Percentiles rank a stretch among this genome's conserved stretches.
These are phyloP conservation scores for Grammomys surdaster DNA, from an alignment of 2,113 vertebrate species.

Conservation along the genomic window DNA sequence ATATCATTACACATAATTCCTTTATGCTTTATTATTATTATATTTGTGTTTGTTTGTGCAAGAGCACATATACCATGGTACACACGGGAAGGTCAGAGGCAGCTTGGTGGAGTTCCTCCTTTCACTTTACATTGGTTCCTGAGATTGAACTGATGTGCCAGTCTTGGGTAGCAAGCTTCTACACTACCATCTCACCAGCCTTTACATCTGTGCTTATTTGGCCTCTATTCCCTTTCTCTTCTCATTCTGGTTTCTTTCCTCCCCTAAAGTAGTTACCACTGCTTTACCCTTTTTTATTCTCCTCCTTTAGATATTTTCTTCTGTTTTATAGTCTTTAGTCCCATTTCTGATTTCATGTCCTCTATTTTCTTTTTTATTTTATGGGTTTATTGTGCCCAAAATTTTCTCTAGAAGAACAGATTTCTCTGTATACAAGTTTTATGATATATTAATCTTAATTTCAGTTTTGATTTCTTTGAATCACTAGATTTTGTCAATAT, in stretches of 20 bases:
- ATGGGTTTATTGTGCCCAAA: neutral
- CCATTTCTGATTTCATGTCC: neutral
- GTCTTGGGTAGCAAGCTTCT: neutral
- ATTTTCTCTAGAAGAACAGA: neutral
- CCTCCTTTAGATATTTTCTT: neutral
- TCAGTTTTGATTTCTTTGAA: constrained; percentile 17
- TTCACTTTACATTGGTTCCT: neutral
- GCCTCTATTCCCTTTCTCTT: neutral
- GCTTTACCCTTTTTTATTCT: neutral
- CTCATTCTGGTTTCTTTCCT: neutral
- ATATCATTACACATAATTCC: neutral
- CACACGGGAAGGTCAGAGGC: neutral
- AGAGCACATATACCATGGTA: neutral
- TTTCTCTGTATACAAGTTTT: constrained; percentile 8
- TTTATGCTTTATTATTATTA: neutral
- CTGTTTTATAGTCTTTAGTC: too few relatives aligned
- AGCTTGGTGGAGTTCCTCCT: neutral
- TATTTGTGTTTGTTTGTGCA: neutral
- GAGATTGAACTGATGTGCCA: neutral
- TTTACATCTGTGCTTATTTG: neutral
- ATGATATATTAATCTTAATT: neutral
- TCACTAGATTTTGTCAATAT: neutral
- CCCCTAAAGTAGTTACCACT: neutral
- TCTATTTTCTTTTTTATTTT: neutral
- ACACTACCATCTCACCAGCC: neutral